Evolutionary conservation across 1,140 invertebrate species (phyloP), one percentile per base, ranked within the genome.

Genomic region (Drosophila jambulina): DNA sequence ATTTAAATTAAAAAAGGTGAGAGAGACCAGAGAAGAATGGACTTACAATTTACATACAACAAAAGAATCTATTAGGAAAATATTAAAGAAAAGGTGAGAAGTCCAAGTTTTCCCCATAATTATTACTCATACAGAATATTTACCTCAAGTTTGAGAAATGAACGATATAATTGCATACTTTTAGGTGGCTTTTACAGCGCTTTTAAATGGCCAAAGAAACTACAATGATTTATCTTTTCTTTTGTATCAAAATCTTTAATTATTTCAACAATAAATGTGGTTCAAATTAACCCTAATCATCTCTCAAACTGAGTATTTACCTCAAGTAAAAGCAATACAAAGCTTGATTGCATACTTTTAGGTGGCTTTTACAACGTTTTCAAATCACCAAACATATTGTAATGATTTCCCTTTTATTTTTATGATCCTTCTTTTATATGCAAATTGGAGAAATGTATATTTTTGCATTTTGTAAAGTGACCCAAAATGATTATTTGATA

Each of bases 401-500:
- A 34, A 53, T 32, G 49, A 34, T 34, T 53, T 32, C 12, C 3
- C 15, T 45, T 13, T 21, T 15, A 23, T 2, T 21, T 15, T 45
- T 45, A 21, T 23, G 12, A 21, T 2, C 10, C 42, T 6, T 6
- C 42, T 12, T 19, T 21, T 43, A 12, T 12, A 36, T 53, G 19
- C 19, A 36, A 53, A 53, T 36, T 21, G 13, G 17, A 9, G 13
- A 23, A 34, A 53, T 17, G 3, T 5, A 1, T 36, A 21, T 36
- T 10, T 36, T 34, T 53, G n/a, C 19, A 36, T 34, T 53, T 19
- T 9, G 7, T 19, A 29, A 53, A 34, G 8, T 36, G 21, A 54
- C 15, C 21, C 21, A 10, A 36, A 40, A 57, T 57, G 17, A 17
- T 45, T 59, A 27, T 59, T 46, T 27, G n/a, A 59, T 45, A 29